Evolutionary conservation across 2,888 invertebrate species (phyloP), one percentile per base, ranked within the genome.

Genomic region (Ormyrus rosae): DNA sequence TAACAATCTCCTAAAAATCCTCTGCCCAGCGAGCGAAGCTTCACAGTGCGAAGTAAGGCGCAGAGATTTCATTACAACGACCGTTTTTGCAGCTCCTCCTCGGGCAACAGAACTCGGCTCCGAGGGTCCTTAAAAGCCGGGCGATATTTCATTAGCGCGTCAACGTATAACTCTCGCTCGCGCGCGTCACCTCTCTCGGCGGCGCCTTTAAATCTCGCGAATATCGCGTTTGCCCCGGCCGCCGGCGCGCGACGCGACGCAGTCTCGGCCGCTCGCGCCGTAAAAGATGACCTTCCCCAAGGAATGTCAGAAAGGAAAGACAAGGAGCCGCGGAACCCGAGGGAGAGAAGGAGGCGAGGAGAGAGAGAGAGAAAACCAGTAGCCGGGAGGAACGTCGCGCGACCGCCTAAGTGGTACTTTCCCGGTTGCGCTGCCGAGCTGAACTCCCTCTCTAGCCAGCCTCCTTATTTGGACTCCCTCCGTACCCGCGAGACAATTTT

Each of bases 391-490:
- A 72, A 81, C 72, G 64, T 69, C 65, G 64, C 73, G 70, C 70
- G 64, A 51, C 72, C 68, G 72, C 61, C 72, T 77, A 77, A 81
- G 72, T 76, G 80, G 63, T 63, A 72, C 76, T 81, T 81, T 81
- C 72, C 76, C 73, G 77, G 76, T 77, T 76, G 56, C 71, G 50
- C 67, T 34, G 34, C 34, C 34, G 34, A 13, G 13, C 34, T 58
- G 48, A 48, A 4, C 13, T 53, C 34, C 5, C 51, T 50, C 51
- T 13, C 10, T 51, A 50, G 19, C 68, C 68, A 68, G 70, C 72
- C 1, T 80, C 80, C 80, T 81, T 81, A 80, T 80, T 81, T 81
- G 76, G 80, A 80, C 72, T 68, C 50, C 10, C 13, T 51, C 58
- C 60, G 65, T 78, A 68, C 69, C 61, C 65, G 65, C 64, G 19